Base-by-base conservation (phyloP, 2,888 invertebrate species). In the Scaptomyza parva region DNA sequence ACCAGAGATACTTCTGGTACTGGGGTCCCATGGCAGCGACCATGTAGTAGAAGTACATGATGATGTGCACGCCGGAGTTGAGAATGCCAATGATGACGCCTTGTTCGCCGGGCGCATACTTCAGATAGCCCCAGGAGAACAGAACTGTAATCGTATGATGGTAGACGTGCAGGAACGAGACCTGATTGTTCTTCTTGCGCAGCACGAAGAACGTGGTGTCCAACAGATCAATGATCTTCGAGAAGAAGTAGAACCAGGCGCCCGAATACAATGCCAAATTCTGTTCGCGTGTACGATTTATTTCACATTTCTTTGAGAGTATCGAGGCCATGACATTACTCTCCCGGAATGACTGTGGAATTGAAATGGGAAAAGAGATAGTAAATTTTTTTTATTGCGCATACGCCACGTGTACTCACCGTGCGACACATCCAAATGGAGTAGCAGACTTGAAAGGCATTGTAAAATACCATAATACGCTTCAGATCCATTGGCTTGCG, bases 151-250 rank as follows among this genome's bases (percentile, higher is more conserved):
- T 93, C 2, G 95, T 93, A 90, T 98, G 98, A 91, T 98, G 98
- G 88, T 97, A 97, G 12, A 98, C 95, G 88, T 98, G 98, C 17
- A 98, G 93, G 89, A 96, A 96, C 0, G 97, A 95, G 22, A 98
- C 95, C 92, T 98, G 98, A 57, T 95, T 95, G 84, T 96, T 95
- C 91, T 98, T 98, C 92, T 98, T 98, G 48, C 98, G 94, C 79
- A 98, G 91, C 7, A 98, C 96, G 89, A 98, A 98, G 92, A 98
- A 98, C 20, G 97, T 94, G 0, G 96, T 96, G 88, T 96, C 96
- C 63, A 96, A 88, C 0, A 96, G 93, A 88, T 96, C 96, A 1
- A 95, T 93, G 50, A 96, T 92, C 92, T 96, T 96, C 17, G 96
- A 96, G 72, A 95, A 93, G 89, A 96, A 96, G 89, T 96, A 96